Evolutionary conservation across 2,113 vertebrate genomes (phyloP).

Genomic region (human): GRCh38 chr4:70722001-70722500

Average conservation of each 20-base stretch:
- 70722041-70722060: conserved; percentile 75
- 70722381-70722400: conserved; percentile 68
- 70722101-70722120: conserved; percentile 62
- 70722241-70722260: conserved; percentile 64
- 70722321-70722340: conserved; percentile 73
- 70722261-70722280: not conserved
- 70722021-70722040: conserved; percentile 80
- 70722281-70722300: conserved; percentile 73
- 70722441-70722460: conserved; percentile 72
- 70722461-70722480: conserved; percentile 67
- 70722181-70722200: conserved; percentile 68
- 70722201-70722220: conserved; percentile 36
- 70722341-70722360: conserved; percentile 59
- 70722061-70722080: conserved; percentile 70
- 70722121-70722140: not conserved
- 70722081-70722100: conserved; percentile 46
- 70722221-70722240: conserved; percentile 68
- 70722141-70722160: conserved; percentile 54
- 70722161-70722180: conserved; percentile 47
- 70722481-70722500: not conserved
- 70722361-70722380: conserved; percentile 60
- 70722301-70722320: conserved; percentile 64
- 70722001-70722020: conserved; percentile 90
- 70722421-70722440: not conserved
- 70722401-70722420: conserved; percentile 68